phyloP scores from a whole-genome alignment of 2,797 vertebrate genomes.

The Gouania willdenowi region DNA sequence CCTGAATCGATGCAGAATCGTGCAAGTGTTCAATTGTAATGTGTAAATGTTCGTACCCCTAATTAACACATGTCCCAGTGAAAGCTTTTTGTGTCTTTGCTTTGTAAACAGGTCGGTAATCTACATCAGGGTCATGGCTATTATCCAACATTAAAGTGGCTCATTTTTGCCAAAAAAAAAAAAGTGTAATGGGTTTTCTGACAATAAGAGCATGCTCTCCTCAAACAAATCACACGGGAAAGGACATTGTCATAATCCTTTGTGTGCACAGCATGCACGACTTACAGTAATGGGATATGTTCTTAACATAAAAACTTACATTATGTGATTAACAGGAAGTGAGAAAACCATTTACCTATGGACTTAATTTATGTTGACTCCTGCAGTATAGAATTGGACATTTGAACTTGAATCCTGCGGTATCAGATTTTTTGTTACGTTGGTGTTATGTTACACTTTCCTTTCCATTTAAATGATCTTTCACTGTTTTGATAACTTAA shows the following conservation, averaged over 20 bases:
- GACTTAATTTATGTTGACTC: no score
- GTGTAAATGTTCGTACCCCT: no score
- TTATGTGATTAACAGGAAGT: background rate
- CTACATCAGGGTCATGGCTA: conserved; percentile 37
- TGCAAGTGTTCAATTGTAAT: no score
- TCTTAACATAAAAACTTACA: conserved; percentile 36
- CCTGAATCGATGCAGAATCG: no score
- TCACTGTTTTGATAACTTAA: no score
- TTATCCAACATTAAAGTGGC: conserved; percentile 36
- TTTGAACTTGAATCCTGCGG: no score
- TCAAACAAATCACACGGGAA: conserved; percentile 15
- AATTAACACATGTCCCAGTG: conserved; percentile 34
- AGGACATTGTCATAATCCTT: conserved; percentile 18
- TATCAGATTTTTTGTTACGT: no score
- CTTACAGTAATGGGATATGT: conserved; percentile 39
- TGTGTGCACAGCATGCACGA: conserved; percentile 13
- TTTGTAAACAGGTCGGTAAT: conserved; percentile 57
- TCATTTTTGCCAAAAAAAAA: conserved; percentile 36
- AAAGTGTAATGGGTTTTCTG: no score
- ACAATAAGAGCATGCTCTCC: no score
- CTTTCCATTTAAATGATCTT: no score
- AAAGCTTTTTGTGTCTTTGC: conserved; percentile 39
- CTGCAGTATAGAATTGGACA: no score
- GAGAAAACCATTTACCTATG: conserved; percentile 4
- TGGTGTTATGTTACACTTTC: no score